Percentiles rank a stretch among this genome's conserved stretches.
Evolutionary conservation across 2,797 vertebrate genomes (phyloP).

Genomic region (Apodemus agrarius): DNA sequence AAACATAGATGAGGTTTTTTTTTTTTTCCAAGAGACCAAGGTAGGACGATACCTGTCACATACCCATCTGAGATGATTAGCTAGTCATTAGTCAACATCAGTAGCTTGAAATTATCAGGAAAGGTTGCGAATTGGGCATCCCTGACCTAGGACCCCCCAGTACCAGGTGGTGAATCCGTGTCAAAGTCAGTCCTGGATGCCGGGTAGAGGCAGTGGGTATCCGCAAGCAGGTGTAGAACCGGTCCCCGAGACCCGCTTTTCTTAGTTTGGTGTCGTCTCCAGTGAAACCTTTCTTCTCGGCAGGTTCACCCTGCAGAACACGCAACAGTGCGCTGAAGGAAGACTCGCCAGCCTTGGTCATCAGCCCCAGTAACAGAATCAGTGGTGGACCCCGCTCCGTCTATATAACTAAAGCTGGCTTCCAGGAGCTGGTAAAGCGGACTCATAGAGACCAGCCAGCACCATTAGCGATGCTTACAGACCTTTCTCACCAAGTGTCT

Average conservation of each 20-base stretch:
- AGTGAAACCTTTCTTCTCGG: neutral
- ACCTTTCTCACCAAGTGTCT: conserved; percentile 7
- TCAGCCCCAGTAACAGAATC: neutral
- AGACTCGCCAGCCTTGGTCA: neutral
- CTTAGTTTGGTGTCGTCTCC: neutral
- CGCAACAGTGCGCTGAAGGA: neutral
- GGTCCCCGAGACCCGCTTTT: neutral
- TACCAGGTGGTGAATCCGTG: neutral
- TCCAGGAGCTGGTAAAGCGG: neutral
- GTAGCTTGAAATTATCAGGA: neutral
- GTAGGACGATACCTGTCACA: neutral
- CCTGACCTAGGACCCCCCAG: neutral
- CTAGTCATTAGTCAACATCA: neutral
- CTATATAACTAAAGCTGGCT: neutral
- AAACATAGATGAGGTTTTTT: neutral
- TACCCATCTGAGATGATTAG: neutral
- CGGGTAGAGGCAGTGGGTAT: neutral
- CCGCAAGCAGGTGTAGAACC: neutral
- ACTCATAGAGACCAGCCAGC: neutral
- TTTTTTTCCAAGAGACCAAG: neutral
- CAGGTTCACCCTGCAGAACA: neutral
- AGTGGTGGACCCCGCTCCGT: neutral
- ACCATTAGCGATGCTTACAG: neutral
- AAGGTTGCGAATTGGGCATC: neutral
- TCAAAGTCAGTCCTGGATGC: neutral